Conservation (phyloP, 2,113 vertebrate genomes). For the Xerus inauris region DNA sequence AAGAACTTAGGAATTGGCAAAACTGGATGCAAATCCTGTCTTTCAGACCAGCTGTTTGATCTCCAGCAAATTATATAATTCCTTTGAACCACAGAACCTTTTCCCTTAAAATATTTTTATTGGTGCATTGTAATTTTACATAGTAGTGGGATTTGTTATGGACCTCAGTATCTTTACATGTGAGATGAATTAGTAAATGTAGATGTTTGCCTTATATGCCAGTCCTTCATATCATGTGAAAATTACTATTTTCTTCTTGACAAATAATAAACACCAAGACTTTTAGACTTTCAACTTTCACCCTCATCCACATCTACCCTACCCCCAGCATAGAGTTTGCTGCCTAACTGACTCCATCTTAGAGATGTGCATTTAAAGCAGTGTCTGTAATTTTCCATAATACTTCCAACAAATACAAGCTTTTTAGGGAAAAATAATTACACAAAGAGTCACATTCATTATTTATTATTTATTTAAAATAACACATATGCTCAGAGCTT, state of each 20-base stretch:
- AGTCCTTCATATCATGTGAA: neutral
- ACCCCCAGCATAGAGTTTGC: neutral
- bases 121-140: no score
- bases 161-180: neutral
- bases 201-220: neutral
- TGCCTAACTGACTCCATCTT: neutral
- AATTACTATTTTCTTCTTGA: neutral
- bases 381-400: neutral
- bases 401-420: neutral
- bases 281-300: neutral
- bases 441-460: neutral
- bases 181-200: slow-evolving; percentile 24
- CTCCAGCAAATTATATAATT: slow-evolving; percentile 1
- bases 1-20: slow-evolving; percentile 16
- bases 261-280: neutral
- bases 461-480: slow-evolving; percentile 26
- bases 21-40: neutral
- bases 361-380: neutral
- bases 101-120: no score
- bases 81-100: neutral
- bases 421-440: slow-evolving; percentile 37
- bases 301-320: neutral
- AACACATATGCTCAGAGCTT: neutral
- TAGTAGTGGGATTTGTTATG: no score
- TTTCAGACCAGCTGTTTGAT: neutral